Evolutionary conservation across 2,888 invertebrate genomes (phyloP).

Genomic region (Leptinotarsa tumamoca): DNA sequence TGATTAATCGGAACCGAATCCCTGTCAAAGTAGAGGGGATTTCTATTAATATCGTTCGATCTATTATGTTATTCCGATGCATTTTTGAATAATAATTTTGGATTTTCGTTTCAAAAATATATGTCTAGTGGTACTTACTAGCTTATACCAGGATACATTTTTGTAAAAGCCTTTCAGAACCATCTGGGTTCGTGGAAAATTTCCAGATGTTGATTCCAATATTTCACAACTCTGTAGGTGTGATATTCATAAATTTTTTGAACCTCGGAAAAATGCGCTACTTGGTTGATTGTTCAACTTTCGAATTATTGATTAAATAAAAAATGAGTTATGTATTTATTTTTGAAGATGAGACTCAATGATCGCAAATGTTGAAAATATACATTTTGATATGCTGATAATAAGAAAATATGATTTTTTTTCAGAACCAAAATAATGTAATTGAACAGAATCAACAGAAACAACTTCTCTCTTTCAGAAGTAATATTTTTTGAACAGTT

Average conservation of each 20-base stretch:
- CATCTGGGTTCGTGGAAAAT: slow-evolving; percentile 2
- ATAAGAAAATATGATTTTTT: too few species aligned
- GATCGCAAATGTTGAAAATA: too few species aligned
- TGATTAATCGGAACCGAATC: slow-evolving; percentile 58
- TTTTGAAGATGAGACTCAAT: too few species aligned
- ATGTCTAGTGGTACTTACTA: slow-evolving; percentile 1
- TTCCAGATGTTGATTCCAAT: not conserved
- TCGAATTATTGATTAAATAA: too few species aligned
- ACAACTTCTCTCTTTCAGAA: too few species aligned
- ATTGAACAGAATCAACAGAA: too few species aligned
- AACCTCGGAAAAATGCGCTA: too few species aligned
- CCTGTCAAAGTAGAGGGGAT: slow-evolving; percentile 44
- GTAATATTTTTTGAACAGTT: too few species aligned
- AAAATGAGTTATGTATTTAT: too few species aligned
- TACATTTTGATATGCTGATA: too few species aligned
- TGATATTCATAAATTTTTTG: not conserved
- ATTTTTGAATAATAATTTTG: slow-evolving; percentile 31
- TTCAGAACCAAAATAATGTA: too few species aligned
- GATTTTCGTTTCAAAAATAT: slow-evolving; percentile 16
- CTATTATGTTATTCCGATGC: slow-evolving; percentile 37
- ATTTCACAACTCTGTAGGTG: slow-evolving; percentile 2
- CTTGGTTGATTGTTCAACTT: too few species aligned
- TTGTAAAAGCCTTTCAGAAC: not conserved
- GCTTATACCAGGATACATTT: not conserved
- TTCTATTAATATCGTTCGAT: slow-evolving; percentile 46